phyloP scores from a whole-genome alignment of 2,797 vertebrate species.

The Brachymystax lenok region DNA sequence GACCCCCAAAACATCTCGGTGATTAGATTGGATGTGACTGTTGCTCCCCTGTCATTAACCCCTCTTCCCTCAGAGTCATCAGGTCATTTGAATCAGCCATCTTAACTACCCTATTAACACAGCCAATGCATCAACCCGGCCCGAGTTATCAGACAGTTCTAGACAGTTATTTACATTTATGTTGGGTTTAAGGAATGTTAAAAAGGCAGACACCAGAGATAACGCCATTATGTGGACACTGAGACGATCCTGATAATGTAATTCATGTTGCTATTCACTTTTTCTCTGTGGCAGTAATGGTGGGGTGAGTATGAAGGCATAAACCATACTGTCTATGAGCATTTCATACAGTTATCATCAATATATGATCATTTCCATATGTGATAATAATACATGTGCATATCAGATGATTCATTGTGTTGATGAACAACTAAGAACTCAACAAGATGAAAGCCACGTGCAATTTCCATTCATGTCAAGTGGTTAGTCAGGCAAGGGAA shows the following conservation, averaged over 20 bases:
- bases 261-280: background rate
- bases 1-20: background rate
- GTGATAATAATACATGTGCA: background rate
- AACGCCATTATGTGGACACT: background rate
- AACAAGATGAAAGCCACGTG: background rate
- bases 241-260: conserved; percentile 5
- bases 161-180: conserved; percentile 15
- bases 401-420: background rate
- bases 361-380: background rate
- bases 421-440: background rate
- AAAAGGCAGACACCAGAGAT: background rate
- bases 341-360: background rate
- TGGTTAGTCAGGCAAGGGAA: background rate
- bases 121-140: conserved; percentile 7
- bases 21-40: background rate
- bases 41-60: background rate
- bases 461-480: background rate
- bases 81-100: background rate
- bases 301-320: background rate
- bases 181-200: background rate
- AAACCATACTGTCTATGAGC: background rate
- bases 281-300: conserved; percentile 6
- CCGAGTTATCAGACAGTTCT: background rate
- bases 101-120: background rate
- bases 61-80: background rate